These are phyloP conservation scores for Apoda limacodes DNA, from an alignment of 2,888 invertebrate species.

Conservation along the genomic window DNA sequence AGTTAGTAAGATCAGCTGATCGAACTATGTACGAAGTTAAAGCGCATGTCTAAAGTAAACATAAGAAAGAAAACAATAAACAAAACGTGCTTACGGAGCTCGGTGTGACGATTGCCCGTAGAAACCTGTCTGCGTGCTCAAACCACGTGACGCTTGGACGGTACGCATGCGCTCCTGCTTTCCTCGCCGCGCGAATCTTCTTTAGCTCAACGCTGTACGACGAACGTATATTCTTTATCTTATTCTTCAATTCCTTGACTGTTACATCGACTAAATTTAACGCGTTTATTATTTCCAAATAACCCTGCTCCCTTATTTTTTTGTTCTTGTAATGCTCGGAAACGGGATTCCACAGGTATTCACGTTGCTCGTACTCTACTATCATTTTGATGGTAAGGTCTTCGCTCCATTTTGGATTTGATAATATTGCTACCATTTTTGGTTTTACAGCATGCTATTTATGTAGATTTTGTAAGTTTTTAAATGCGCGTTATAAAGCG, in stretches of 20 bases:
- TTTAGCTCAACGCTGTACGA: slow-evolving; percentile 66
- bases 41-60: slow-evolving; percentile 33
- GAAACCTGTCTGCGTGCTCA: slow-evolving; percentile 68
- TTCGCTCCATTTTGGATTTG: slow-evolving; percentile 67
- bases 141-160: slow-evolving; percentile 68
- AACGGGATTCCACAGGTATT: slow-evolving; percentile 63
- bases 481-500: slow-evolving; percentile 41
- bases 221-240: slow-evolving; percentile 65
- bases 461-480: slow-evolving; percentile 25
- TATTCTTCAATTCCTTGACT: slow-evolving; percentile 65
- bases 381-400: slow-evolving; percentile 64
- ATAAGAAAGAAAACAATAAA: slow-evolving; percentile 23
- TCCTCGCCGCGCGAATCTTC: slow-evolving; percentile 66
- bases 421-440: slow-evolving; percentile 60
- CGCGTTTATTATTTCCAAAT: slow-evolving; percentile 60
- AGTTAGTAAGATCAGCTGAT: too few species aligned
- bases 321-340: slow-evolving; percentile 65
- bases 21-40: slow-evolving; percentile 20
- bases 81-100: slow-evolving; percentile 52
- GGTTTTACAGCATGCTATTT: slow-evolving; percentile 42
- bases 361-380: slow-evolving; percentile 62
- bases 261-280: slow-evolving; percentile 58
- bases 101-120: slow-evolving; percentile 66
- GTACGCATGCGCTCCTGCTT: slow-evolving; percentile 68
- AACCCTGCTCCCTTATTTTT: slow-evolving; percentile 62